Evolutionary conservation across 2,113 vertebrate genomes (phyloP).

Genomic region (Illadopsis cleaveri): DNA sequence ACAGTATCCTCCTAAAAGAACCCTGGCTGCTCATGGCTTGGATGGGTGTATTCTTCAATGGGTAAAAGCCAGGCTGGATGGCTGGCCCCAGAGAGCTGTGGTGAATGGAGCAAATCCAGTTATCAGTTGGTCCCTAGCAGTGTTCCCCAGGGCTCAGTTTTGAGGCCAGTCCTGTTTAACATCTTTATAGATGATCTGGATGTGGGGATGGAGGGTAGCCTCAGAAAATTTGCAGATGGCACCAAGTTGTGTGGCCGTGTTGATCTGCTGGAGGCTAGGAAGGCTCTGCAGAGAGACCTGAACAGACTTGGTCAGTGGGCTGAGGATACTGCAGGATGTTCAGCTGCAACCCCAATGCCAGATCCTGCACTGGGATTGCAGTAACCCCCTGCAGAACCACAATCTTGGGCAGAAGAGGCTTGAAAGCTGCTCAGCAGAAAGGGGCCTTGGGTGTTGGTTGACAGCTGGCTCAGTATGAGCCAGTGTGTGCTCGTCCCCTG

Average conservation of each 20-base stretch:
- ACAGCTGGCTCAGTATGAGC: background rate
- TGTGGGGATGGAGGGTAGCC: fast-evolving
- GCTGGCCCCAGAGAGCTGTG: too few relatives aligned
- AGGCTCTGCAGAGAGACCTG: background rate
- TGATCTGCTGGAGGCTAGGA: background rate
- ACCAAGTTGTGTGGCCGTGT: fast-evolving
- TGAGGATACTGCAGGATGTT: background rate
- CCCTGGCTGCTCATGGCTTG: background rate
- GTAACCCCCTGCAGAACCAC: background rate
- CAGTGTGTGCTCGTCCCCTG: fast-evolving
- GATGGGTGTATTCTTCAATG: background rate
- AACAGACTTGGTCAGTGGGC: background rate
- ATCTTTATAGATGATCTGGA: background rate
- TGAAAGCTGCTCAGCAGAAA: background rate
- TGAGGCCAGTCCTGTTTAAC: background rate
- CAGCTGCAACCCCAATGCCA: background rate
- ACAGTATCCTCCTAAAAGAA: background rate
- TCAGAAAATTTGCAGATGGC: background rate
- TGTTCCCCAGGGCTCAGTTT: background rate
- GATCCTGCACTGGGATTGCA: background rate
- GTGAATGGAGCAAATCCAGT: background rate
- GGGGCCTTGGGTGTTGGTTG: background rate
- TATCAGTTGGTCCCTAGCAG: background rate
- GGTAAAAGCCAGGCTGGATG: background rate
- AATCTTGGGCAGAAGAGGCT: too few relatives aligned